A percentile compares a stretch with the other conserved stretches of the same genome.
These are phyloP conservation scores for Drosophila burlai DNA, from an alignment of 1,140 invertebrate genomes.

Conservation along the genomic window DNA sequence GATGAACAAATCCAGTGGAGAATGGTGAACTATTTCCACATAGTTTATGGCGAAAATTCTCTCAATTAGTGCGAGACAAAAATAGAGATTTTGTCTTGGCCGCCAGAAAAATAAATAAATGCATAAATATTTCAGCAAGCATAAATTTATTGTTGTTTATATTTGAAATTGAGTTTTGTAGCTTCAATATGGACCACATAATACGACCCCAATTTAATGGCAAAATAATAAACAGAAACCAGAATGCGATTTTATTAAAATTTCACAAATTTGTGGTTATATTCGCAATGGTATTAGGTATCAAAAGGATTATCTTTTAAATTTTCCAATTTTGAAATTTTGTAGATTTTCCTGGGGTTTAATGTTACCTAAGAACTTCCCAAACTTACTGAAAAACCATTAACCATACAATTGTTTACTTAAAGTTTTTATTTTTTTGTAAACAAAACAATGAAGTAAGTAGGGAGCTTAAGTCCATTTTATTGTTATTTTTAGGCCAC, in stretches of 20 bases:
- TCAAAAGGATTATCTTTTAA: background rate
- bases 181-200: slow-evolving; percentile 43
- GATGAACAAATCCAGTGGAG: slow-evolving; percentile 49
- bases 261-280: background rate
- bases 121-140: slow-evolving; percentile 44
- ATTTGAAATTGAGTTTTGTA: slow-evolving; percentile 30
- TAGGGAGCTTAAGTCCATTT: slow-evolving; percentile 3
- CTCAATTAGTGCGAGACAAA: slow-evolving; percentile 47
- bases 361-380: background rate
- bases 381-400: background rate
- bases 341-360: background rate
- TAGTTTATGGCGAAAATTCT: slow-evolving; percentile 55
- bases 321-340: background rate
- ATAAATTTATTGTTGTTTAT: slow-evolving; percentile 41
- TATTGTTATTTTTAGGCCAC: slow-evolving; percentile 46
- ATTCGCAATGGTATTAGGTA: slow-evolving; percentile 7
- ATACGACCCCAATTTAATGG: slow-evolving; percentile 21
- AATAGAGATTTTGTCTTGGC: slow-evolving; percentile 44
- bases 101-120: slow-evolving; percentile 32
- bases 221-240: slow-evolving; percentile 13
- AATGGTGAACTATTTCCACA: slow-evolving; percentile 39
- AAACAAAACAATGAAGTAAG: background rate
- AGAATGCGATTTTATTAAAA: slow-evolving; percentile 12
- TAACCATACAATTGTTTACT: slow-evolving; percentile 15
- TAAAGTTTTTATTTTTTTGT: slow-evolving; percentile 3